Percentiles rank a stretch among this genome's conserved stretches.
Evolutionary conservation across 1,140 invertebrate genomes (phyloP).

Genomic region (Glossosoma conforme): DNA sequence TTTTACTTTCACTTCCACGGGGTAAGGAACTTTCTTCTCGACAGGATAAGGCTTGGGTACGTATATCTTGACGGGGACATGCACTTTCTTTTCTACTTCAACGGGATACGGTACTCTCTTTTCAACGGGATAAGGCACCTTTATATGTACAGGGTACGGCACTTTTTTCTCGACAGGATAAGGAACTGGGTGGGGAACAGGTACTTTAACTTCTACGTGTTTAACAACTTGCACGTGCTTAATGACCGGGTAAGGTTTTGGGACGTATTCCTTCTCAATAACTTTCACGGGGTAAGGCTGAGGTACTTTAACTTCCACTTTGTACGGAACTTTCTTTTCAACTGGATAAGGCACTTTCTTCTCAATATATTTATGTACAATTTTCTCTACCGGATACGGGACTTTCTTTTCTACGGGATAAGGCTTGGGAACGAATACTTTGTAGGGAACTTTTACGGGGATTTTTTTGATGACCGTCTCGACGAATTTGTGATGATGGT

Average conservation of each 20-base stretch:
- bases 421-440: conserved; percentile 47
- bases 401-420: conserved; percentile 61
- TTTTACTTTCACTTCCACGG: conserved; percentile 49
- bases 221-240: conserved; percentile 48
- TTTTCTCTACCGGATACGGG: conserved; percentile 58
- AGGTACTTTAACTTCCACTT: conserved; percentile 56
- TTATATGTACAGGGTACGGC: conserved; percentile 44
- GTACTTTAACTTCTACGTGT: conserved; percentile 48
- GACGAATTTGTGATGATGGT: conserved; percentile 56
- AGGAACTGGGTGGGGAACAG: conserved; percentile 44
- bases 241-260: conserved; percentile 56
- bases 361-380: conserved; percentile 58
- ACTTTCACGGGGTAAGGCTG: conserved; percentile 50
- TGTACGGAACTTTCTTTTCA: conserved; percentile 60
- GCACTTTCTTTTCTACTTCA: conserved; percentile 50
- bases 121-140: conserved; percentile 48
- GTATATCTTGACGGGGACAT: conserved; percentile 44
- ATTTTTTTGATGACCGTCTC: conserved; percentile 53
- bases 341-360: conserved; percentile 59
- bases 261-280: conserved; percentile 48
- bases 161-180: conserved; percentile 53
- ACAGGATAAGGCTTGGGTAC: conserved; percentile 56
- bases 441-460: conserved; percentile 40
- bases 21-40: conserved; percentile 48
- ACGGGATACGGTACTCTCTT: conserved; percentile 47